phyloP scores from a whole-genome alignment of 2,888 invertebrate species.

The Scaptomyza cyrtandrae region DNA sequence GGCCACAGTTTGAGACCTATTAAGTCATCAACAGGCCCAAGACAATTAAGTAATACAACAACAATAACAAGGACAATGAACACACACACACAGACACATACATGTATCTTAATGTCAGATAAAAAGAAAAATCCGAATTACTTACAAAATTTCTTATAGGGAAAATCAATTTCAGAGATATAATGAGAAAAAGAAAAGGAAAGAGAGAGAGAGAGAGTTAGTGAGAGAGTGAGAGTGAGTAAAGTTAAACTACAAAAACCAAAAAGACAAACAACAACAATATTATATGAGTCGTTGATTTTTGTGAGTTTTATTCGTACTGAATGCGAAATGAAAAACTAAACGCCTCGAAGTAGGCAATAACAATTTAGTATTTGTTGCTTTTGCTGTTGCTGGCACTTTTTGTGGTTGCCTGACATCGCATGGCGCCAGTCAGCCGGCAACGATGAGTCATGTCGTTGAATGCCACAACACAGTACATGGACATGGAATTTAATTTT shows the following conservation, averaged over 20 bases:
- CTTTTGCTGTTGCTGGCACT: conserved; percentile 32
- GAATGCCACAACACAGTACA: conserved; percentile 24
- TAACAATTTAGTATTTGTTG: conserved; percentile 59
- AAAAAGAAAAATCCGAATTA: conserved; percentile 26
- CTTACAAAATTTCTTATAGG: conserved; percentile 10
- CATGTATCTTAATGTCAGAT: conserved; percentile 33
- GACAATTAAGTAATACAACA: conserved; percentile 54
- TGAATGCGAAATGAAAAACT: conserved; percentile 34
- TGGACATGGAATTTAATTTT: conserved; percentile 60
- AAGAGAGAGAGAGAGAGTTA: not conserved
- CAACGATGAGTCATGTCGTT: conserved; percentile 63
- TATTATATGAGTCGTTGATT: conserved; percentile 57
- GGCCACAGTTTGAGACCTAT: conserved; percentile 52
- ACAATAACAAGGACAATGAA: not conserved
- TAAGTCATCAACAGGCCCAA: conserved; percentile 64
- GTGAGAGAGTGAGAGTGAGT: not conserved
- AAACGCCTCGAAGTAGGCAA: conserved; percentile 70
- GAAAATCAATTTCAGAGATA: conserved; percentile 51
- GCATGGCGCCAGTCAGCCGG: conserved; percentile 72
- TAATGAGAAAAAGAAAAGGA: not conserved
- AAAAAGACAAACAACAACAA: conserved; percentile 48
- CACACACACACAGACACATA: not conserved
- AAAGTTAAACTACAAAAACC: conserved; percentile 38
- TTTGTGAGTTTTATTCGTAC: conserved; percentile 25
- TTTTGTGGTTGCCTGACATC: conserved; percentile 52